A percentile compares a stretch with the other conserved stretches of the same genome.
Evolutionary conservation across 2,113 vertebrate species (phyloP).

Genomic region (Burhinus oedicnemus): DNA sequence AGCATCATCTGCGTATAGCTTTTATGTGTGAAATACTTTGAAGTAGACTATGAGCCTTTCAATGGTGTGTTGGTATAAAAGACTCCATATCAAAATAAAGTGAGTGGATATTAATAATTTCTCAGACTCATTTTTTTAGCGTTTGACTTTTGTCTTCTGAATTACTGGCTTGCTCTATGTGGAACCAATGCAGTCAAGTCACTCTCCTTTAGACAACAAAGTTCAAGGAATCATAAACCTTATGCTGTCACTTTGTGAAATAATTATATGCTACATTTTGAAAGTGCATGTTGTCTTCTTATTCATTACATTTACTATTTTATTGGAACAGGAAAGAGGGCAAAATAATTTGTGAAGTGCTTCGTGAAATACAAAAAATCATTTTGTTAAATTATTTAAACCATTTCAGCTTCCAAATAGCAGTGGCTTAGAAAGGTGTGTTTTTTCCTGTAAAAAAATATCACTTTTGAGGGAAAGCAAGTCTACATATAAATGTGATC

Average conservation of each 20-base stretch:
- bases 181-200: not conserved
- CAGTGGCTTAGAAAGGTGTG: not conserved
- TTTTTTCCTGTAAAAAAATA: not conserved
- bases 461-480: not conserved
- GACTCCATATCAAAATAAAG: not conserved
- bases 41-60: not conserved
- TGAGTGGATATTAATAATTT: not conserved
- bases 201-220: not conserved
- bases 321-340: not conserved
- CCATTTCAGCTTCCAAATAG: not conserved
- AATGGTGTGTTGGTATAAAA: not conserved
- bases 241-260: not conserved
- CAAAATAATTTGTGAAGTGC: not conserved
- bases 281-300: not conserved
- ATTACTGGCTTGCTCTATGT: not conserved
- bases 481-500: not conserved
- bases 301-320: not conserved
- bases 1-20: not conserved
- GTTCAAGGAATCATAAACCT: not conserved
- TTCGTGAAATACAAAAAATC: not conserved
- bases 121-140: not conserved
- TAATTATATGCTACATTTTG: not conserved
- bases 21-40: not conserved
- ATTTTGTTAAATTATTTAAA: not conserved
- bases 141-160: not conserved